Evolutionary conservation across 2,113 vertebrate species (phyloP), one percentile per base, ranked within the genome.

Genomic region (Cephalophus harveyi): DNA sequence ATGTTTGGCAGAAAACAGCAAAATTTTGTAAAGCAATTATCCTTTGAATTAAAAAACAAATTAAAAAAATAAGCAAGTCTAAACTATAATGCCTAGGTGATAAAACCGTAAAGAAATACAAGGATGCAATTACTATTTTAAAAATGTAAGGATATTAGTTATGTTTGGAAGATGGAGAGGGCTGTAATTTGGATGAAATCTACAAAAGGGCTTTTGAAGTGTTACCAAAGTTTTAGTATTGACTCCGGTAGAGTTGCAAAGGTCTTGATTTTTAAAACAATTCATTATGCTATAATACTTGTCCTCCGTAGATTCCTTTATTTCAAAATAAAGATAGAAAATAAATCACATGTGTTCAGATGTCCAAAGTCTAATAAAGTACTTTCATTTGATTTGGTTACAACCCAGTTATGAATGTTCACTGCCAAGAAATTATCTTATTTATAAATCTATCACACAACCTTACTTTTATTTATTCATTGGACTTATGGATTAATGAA

Each of bases 271-370:
- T 8, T 78, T 64, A 67, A 88, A 91, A 84, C 23, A 48, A 62
- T 14, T 84, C 16, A 33, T 19, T 48, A 23, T 28, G 23, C 40
- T 14, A 67, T 43, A 40, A 40, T 1, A 27, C 57, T 64, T 62
- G 16, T 55, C 57, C 50, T 19, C 6, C 59, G 12, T 28, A 52
- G 19, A 67, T 92, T 89, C 57, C 15, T 57, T 7, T 19, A 74
- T 28, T 92, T 87, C 85, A 43, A 92, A 92, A 83, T 76, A 62
- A 33, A 84, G 50, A 43, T 17, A 67, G 15, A 54, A 95, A 92
- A 46, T 54, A 36, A 30, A 40, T 36, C 12, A 48, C 60, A 17
- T 33, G 17, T 55, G 16, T 11, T 52, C 25, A 28, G 40, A 36
- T 59, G 10, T 30, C 14, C n/a, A 50, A 40, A 33, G 50, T 27